Percentiles rank a stretch among this genome's conserved stretches.
These are phyloP conservation scores for Pogonognathellus flavescens DNA, from an alignment of 1,140 invertebrate genomes.

Conservation along the genomic window DNA sequence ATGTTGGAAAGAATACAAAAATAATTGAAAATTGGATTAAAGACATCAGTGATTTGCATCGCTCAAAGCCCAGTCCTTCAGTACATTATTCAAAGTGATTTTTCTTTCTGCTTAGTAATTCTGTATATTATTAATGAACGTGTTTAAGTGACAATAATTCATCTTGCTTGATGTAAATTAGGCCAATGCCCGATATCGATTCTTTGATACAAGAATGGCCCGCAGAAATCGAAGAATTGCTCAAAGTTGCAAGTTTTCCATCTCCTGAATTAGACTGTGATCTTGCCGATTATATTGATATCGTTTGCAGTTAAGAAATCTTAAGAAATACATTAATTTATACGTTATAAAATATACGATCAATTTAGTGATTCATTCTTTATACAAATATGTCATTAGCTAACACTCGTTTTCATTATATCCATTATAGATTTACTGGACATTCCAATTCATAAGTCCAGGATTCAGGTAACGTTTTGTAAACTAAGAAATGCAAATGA, in stretches of 20 bases:
- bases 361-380: too few species aligned
- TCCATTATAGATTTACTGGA: constrained; percentile 82
- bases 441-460: constrained; percentile 85
- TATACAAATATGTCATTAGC: too few species aligned
- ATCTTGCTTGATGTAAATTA: too few species aligned
- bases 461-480: constrained; percentile 72
- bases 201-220: constrained; percentile 96
- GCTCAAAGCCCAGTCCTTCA: constrained; percentile 86
- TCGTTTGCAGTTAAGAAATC: constrained; percentile 78
- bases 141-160: too few species aligned
- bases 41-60: constrained; percentile 89
- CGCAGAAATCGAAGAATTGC: constrained; percentile 83
- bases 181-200: constrained; percentile 95
- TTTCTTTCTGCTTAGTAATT: background rate
- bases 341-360: too few species aligned
- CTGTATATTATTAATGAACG: too few species aligned
- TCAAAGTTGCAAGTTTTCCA: constrained; percentile 82
- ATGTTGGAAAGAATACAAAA: constrained; percentile 88
- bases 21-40: constrained; percentile 95
- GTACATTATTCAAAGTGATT: constrained; percentile 85
- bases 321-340: too few species aligned
- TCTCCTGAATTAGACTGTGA: constrained; percentile 82
- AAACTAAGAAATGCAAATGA: too few species aligned
- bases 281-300: constrained; percentile 82
- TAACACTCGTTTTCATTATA: too few species aligned